These are phyloP conservation scores for Hypotaenidia okinawae DNA, from an alignment of 2,797 vertebrate genomes.

Conservation along the genomic window DNA sequence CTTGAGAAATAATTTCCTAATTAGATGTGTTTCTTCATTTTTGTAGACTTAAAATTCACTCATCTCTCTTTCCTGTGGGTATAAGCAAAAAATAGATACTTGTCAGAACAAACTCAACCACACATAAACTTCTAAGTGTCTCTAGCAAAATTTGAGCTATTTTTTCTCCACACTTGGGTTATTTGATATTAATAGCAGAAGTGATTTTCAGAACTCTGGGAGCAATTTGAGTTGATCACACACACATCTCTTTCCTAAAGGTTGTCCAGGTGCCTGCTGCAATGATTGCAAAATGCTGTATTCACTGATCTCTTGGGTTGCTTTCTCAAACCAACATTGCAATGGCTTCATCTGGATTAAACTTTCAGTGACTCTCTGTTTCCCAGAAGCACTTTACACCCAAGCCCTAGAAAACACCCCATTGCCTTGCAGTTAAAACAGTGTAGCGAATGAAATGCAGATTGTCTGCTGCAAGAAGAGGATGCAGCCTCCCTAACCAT, in stretches of 20 bases:
- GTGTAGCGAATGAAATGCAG: background rate
- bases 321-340: background rate
- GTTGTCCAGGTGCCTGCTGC: background rate
- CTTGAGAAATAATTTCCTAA: background rate
- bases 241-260: background rate
- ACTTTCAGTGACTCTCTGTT: background rate
- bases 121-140: background rate
- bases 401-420: fast-evolving
- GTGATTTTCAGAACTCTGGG: background rate
- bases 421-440: background rate
- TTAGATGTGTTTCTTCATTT: background rate
- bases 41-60: background rate
- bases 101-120: background rate
- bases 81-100: background rate
- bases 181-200: background rate
- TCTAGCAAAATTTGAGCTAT: background rate
- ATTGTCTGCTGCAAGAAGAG: background rate
- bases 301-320: background rate
- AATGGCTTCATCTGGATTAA: background rate
- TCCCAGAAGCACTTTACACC: background rate
- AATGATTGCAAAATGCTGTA: background rate
- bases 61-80: background rate
- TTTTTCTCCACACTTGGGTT: background rate
- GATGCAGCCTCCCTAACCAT: background rate
- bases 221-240: background rate